A percentile compares a stretch with the other conserved stretches of the same genome.
phyloP scores from a whole-genome alignment of 2,113 vertebrate genomes.

The Labeo catla region DNA sequence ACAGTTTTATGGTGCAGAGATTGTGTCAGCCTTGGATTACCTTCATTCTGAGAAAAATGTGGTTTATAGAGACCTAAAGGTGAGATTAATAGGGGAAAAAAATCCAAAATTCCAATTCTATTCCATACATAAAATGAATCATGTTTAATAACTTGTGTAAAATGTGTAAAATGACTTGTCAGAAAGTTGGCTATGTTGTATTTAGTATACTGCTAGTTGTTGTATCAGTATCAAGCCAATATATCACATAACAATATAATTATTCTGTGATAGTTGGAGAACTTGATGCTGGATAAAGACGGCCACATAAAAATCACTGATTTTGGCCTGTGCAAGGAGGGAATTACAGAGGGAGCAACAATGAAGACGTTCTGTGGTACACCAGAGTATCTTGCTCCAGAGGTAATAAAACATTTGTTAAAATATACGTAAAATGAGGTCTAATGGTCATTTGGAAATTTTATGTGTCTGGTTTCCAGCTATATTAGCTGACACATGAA shows the following conservation, averaged over 20 bases:
- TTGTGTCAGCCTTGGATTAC: constrained; percentile 82
- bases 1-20: constrained; percentile 94
- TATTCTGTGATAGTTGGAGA: constrained; percentile 30
- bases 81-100: constrained; percentile 53
- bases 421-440: neutral
- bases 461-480: too few relatives aligned
- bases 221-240: constrained; percentile 71
- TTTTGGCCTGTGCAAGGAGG: constrained; percentile 94
- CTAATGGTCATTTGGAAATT: neutral
- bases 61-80: constrained; percentile 96
- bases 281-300: constrained; percentile 17
- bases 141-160: neutral
- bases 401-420: constrained; percentile 74
- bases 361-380: constrained; percentile 97
- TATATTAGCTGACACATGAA: too few relatives aligned
- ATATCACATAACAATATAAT: constrained; percentile 81
- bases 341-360: constrained; percentile 90
- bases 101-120: neutral
- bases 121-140: neutral
- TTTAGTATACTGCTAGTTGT: neutral
- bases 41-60: constrained; percentile 88
- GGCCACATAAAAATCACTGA: constrained; percentile 92
- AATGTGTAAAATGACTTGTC: neutral
- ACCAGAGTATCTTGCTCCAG: constrained; percentile 91
- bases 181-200: neutral